phyloP scores from a whole-genome alignment of 2,888 invertebrate genomes.

The Lasioglossum morio region DNA sequence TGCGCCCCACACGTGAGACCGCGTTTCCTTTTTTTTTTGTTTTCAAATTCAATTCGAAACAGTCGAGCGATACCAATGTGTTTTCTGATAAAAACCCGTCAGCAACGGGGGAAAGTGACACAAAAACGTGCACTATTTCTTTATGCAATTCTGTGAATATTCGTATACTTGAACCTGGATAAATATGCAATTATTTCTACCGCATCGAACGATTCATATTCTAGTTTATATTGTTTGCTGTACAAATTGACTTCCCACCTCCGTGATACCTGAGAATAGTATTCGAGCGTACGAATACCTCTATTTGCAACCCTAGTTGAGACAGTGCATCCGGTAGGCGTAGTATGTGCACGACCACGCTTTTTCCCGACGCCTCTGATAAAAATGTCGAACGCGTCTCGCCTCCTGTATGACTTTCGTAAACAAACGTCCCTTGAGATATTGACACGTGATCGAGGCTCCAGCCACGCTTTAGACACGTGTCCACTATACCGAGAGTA shows the following conservation, averaged over 20 bases:
- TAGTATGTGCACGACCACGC: conserved; percentile 1
- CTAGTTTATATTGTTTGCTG: not conserved
- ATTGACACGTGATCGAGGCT: conserved; percentile 74
- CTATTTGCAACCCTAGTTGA: not conserved
- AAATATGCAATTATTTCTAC: too few relatives aligned
- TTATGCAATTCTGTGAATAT: not conserved
- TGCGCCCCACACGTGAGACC: conserved; percentile 24
- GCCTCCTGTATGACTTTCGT: conserved; percentile 62
- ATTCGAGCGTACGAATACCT: not conserved
- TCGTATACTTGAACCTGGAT: not conserved
- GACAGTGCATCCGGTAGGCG: conserved; percentile 18
- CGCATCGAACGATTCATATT: not conserved
- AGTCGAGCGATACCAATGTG: not conserved
- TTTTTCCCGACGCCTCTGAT: conserved; percentile 35
- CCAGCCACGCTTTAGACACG: conserved; percentile 73
- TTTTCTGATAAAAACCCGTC: not conserved
- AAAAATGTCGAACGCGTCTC: conserved; percentile 62
- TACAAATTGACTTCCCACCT: too few relatives aligned
- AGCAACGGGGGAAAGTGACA: not conserved
- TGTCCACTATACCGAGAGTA: conserved; percentile 69
- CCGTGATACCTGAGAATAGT: not conserved
- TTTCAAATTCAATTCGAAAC: not conserved
- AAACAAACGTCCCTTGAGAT: conserved; percentile 66
- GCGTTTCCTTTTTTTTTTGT: not conserved
- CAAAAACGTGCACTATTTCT: not conserved